phyloP scores from a whole-genome alignment of 2,797 vertebrate genomes.

The Merluccius polli region DNA sequence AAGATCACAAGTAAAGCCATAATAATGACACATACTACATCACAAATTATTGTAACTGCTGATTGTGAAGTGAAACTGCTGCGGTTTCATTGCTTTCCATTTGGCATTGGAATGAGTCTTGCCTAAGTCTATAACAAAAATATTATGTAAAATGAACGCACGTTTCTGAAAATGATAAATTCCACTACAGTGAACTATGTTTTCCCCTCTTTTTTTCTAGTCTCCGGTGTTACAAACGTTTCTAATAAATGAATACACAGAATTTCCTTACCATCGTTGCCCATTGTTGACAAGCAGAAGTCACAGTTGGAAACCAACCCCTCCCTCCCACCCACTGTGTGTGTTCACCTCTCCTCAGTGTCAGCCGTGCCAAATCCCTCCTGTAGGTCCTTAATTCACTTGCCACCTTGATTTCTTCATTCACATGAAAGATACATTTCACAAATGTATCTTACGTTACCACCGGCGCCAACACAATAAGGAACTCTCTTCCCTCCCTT shows the following conservation, averaged over 20 bases:
- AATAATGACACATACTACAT: no score
- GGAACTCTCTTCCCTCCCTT: not conserved
- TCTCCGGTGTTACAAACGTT: not conserved
- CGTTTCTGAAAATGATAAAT: no score
- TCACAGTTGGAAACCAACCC: not conserved
- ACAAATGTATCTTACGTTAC: not conserved
- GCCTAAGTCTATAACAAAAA: no score
- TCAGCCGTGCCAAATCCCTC: not conserved
- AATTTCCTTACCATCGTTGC: slow-evolving; percentile 56
- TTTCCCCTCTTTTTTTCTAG: not conserved
- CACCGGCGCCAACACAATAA: slow-evolving; percentile 8
- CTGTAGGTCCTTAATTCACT: not conserved
- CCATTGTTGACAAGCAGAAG: slow-evolving; percentile 46
- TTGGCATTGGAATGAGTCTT: no score
- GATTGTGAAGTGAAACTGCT: no score
- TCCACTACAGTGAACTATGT: no score
- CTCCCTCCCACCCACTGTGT: not conserved
- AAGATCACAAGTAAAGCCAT: no score
- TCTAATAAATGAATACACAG: not conserved
- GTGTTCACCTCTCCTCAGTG: slow-evolving; percentile 10
- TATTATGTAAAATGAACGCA: no score
- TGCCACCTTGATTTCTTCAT: no score
- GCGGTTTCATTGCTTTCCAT: no score
- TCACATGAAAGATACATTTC: no score
- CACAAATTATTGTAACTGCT: no score